These are phyloP conservation scores for Morbakka virulenta DNA, from an alignment of 30 jellyfish, hydroid and myxozoan species.

Conservation along the genomic window DNA sequence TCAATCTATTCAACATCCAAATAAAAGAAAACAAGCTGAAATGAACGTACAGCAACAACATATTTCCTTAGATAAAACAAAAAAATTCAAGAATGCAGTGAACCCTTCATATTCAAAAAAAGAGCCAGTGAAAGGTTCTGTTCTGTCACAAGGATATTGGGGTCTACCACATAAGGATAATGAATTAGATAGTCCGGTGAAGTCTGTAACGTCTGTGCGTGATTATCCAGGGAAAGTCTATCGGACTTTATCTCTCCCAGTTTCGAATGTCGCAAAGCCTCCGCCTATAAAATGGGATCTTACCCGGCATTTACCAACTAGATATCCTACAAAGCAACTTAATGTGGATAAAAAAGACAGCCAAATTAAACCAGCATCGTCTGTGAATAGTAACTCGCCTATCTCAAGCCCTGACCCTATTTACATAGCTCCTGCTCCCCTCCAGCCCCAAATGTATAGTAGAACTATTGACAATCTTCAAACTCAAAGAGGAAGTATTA, in stretches of 20 bases:
- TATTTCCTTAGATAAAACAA: not conserved
- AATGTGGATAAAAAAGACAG: no score
- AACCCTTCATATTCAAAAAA: not conserved
- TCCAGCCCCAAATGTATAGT: not conserved
- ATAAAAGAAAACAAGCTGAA: no score
- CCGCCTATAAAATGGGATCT: constrained; percentile 3
- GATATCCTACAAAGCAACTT: not conserved
- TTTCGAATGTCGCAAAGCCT: not conserved
- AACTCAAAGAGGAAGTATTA: not conserved
- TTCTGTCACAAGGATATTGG: constrained; percentile 57
- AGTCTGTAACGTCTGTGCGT: not conserved
- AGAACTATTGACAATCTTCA: not conserved
- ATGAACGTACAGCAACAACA: no score
- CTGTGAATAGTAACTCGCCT: not conserved
- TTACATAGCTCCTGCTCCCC: not conserved
- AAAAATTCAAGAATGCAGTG: not conserved
- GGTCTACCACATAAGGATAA: constrained; percentile 38
- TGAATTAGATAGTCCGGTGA: constrained; percentile 32
- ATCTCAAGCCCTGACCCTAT: not conserved
- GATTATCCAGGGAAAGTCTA: constrained; percentile 52
- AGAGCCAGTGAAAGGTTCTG: not conserved
- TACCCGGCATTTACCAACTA: constrained; percentile 32
- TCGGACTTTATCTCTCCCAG: constrained; percentile 45
- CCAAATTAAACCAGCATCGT: not conserved
- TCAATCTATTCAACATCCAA: not conserved